Percentiles rank a stretch among this genome's conserved stretches.
Conservation (phyloP, 1,140 invertebrate genomes). For the Drosophila melanica region DNA sequence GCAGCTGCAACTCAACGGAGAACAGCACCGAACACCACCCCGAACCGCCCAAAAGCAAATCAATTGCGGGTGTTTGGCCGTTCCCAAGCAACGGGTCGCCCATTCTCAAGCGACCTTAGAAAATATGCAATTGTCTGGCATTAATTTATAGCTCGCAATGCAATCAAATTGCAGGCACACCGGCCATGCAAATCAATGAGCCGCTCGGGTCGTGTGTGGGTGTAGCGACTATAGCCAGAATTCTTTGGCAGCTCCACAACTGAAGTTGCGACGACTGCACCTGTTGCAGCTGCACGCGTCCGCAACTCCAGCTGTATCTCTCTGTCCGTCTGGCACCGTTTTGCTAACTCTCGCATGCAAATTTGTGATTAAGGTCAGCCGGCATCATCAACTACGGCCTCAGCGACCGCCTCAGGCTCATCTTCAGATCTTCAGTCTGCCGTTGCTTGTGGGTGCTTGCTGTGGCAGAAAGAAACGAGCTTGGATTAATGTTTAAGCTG, state of each 20-base stretch:
- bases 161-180: constrained; percentile 54
- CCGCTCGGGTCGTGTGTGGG: constrained; percentile 70
- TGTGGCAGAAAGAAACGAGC: constrained; percentile 1
- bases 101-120: constrained; percentile 64
- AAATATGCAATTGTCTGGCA: constrained; percentile 70
- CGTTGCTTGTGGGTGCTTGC: constrained; percentile 41
- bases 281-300: constrained; percentile 48
- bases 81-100: constrained; percentile 51
- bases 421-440: constrained; percentile 13
- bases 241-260: neutral
- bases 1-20: constrained; percentile 42
- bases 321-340: neutral
- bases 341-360: constrained; percentile 58
- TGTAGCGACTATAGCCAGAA: constrained; percentile 36
- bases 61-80: constrained; percentile 69
- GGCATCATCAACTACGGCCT: constrained; percentile 54
- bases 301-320: constrained; percentile 14
- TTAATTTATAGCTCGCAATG: constrained; percentile 61
- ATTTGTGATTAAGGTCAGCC: constrained; percentile 80
- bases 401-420: constrained; percentile 18
- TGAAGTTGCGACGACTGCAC: constrained; percentile 47
- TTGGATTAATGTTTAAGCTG: constrained; percentile 10
- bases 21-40: constrained; percentile 3
- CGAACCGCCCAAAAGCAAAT: constrained; percentile 29
- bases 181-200: constrained; percentile 44